A percentile compares a stretch with the other conserved stretches of the same genome.
Evolutionary conservation across 2,113 vertebrate species (phyloP).

Genomic region (Notarius quadriscutis): DNA sequence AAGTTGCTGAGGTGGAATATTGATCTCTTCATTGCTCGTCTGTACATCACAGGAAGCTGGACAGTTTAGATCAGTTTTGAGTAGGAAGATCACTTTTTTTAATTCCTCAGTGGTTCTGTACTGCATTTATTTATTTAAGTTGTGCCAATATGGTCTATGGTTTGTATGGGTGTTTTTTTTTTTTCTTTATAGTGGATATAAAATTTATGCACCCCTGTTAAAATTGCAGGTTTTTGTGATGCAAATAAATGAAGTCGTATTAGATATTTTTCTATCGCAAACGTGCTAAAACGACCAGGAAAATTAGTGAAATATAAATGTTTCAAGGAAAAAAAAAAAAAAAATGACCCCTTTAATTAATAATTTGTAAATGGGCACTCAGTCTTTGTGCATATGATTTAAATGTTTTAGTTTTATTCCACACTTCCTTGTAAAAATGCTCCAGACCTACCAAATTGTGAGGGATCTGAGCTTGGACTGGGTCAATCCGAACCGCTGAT

Average conservation of each 20-base stretch:
- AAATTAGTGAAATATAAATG: not conserved
- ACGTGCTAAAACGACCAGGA: not conserved
- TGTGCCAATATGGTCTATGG: not conserved
- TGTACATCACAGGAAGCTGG: not conserved
- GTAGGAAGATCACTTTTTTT: not conserved
- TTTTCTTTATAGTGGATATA: not conserved
- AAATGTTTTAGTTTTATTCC: too few relatives aligned
- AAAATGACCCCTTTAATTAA: not conserved
- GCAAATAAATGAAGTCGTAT: not conserved
- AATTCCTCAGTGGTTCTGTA: not conserved
- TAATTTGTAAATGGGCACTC: not conserved
- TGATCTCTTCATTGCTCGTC: not conserved
- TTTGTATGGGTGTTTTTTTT: not conserved
- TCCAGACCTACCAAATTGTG: not conserved
- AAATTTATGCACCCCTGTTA: not conserved
- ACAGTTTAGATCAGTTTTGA: not conserved
- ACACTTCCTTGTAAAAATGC: too few relatives aligned
- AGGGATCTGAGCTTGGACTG: not conserved
- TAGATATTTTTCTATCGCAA: not conserved
- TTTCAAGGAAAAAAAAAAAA: not conserved
- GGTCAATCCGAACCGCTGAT: not conserved
- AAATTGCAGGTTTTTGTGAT: not conserved
- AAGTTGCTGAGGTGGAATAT: slow-evolving; percentile 5
- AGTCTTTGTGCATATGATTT: too few relatives aligned
- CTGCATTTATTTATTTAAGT: not conserved